Evolutionary conservation across 2,113 vertebrate species (phyloP), one percentile per base, ranked within the genome.

Genomic region (Antechinus stuartii): DNA sequence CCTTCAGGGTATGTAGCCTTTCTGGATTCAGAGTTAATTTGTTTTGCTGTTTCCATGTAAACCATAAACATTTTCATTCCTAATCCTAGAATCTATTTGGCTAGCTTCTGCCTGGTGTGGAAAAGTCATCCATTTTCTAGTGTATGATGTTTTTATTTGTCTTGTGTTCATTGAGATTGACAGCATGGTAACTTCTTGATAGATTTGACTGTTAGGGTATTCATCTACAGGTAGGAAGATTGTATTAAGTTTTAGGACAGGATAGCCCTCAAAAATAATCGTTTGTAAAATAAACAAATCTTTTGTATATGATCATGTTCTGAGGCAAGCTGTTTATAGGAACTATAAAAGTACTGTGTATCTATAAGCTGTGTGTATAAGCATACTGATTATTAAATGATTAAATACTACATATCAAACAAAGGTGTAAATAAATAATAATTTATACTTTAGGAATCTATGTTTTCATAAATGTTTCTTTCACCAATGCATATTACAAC

Each of bases 111-210:
- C 49, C 61, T 94, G 53, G n/a, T 11, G 90, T 96, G 35, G 47
- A 22, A 95, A 49, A 76, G 61, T 92, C 96, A 61, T 26, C n/a
- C 68, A 57, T 2, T 93, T 96, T 68, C 93, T 50, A 91, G 30
- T 93, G 14, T 92, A 16, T 93, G 90, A 49, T 5, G 24, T 95
- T 91, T 91, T 2, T 68, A 91, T n/a, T 93, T 54, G 50, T 89
- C 68, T 96, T 90, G 42, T 94, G 16, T 94, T 91, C 24, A 95
- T 42, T 84, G 92, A 91, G 92, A 57, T 47, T 94, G 35, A 25
- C 53, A 91, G 57, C 94, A 92, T 91, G 91, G 56, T 92, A 90
- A 91, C 92, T 92, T 42, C 25, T 50, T 26, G 3, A n/a, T 91
- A 92, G 90, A 12, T 9, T 93, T 91, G 30, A 27, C n/a, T n/a